Evolutionary conservation across 1,140 invertebrate species (phyloP), one percentile per base, ranked within the genome.

Genomic region (Lepidurus apus): DNA sequence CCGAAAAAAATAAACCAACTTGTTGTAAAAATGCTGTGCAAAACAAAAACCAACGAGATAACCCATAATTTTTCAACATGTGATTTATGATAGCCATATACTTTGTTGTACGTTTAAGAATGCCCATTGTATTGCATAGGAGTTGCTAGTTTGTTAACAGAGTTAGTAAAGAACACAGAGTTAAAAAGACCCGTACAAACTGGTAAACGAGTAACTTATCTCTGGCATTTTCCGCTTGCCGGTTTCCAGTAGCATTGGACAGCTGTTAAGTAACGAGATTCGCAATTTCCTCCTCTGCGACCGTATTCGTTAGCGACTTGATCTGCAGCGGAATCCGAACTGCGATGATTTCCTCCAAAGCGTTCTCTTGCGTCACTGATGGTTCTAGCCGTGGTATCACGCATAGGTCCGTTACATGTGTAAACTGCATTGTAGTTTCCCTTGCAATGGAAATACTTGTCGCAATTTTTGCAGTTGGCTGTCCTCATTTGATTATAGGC

Each of bases 401-500:
- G 43, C 7, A 77, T 17, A 9, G 13, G 44, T 17, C 76, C 76
- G 21, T n/a, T 47, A 17, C 76, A 77, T 21, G 73, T 7, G 17
- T 73, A 8, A 17, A 77, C 76, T 13, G 76, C 76, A 9, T 53
- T 42, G 47, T 77, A 77, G 44, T 77, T 77, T 77, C 76, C 45
- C 9, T 45, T 47, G 43, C 76, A 77, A n/a, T 77, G 76, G 47
- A 77, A 77, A 43, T 77, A 77, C 17, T 34, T 43, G 26, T 77
- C 76, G 76, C 76, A 77, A 17, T 77, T 77, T 77, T 47, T 43
- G 53, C 76, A 77, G 26, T 77, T 77, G 7, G 76, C 76, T 13
- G 47, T 44, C 65, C 47, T 77, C 76, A 77, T 77, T 47, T 47
- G 43, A n/a, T 43, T 73, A 44, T 77, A 77, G 45, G 44, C 53